Evolutionary conservation across 2,888 invertebrate species (phyloP).

Genomic region (Drosophila silvestris): DNA sequence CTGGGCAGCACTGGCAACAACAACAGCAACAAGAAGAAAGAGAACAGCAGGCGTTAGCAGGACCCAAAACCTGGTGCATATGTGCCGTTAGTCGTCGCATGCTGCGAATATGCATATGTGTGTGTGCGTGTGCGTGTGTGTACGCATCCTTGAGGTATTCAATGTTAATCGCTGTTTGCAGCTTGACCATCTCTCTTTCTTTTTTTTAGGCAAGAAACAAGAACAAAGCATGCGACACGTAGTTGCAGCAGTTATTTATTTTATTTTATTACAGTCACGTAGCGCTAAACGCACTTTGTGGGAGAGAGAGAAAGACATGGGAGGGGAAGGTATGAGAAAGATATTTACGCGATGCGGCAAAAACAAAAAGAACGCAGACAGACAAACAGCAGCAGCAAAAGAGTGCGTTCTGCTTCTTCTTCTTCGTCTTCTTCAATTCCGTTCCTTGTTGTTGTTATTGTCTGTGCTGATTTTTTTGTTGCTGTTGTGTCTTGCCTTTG

Average conservation of each 20-base stretch:
- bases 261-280: conserved; percentile 77
- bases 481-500: conserved; percentile 22
- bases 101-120: conserved; percentile 27
- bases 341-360: conserved; percentile 50
- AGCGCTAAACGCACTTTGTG: conserved; percentile 43
- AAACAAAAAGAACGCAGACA: conserved; percentile 58
- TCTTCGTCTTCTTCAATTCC: background rate
- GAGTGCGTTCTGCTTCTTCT: conserved; percentile 41
- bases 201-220: conserved; percentile 34
- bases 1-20: conserved; percentile 37
- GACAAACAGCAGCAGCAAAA: conserved; percentile 41
- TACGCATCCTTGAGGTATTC: conserved; percentile 53
- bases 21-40: conserved; percentile 1
- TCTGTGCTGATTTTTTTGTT: conserved; percentile 11
- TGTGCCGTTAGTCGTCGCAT: conserved; percentile 42
- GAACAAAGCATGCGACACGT: conserved; percentile 61
- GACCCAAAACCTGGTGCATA: conserved; percentile 26
- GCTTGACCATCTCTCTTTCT: conserved; percentile 40
- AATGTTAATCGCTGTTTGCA: conserved; percentile 23
- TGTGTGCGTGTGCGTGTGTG: background rate
- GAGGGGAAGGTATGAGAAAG: conserved; percentile 15
- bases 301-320: background rate
- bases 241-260: conserved; percentile 63
- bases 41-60: conserved; percentile 12
- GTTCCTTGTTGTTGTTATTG: conserved; percentile 24